A percentile compares a stretch with the other conserved stretches of the same genome.
These are phyloP conservation scores for Platalea minor DNA, from an alignment of 2,797 vertebrate genomes.

Conservation along the genomic window DNA sequence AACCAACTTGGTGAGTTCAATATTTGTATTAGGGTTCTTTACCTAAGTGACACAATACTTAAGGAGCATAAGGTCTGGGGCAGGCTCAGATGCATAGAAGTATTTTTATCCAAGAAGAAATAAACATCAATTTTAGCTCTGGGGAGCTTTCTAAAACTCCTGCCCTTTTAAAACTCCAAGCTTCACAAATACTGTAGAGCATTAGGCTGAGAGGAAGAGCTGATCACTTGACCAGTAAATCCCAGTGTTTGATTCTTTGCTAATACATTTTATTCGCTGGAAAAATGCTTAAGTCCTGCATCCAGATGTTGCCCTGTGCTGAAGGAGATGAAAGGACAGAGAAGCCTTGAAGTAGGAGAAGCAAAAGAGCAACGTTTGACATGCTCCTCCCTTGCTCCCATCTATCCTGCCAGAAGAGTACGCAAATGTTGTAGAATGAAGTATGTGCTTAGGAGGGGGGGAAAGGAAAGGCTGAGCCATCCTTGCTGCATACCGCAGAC, in stretches of 20 bases:
- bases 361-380: not conserved
- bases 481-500: not conserved
- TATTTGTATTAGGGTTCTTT: not conserved
- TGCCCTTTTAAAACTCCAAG: not conserved
- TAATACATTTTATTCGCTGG: not conserved
- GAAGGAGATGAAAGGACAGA: not conserved
- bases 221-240: conserved; percentile 43
- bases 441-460: not conserved
- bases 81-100: not conserved
- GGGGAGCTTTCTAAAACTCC: not conserved
- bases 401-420: not conserved
- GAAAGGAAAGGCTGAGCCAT: not conserved
- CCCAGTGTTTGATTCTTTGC: conserved; percentile 3
- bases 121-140: not conserved
- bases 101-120: conserved; percentile 33
- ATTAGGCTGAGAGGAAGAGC: conserved; percentile 30
- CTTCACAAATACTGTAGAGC: not conserved
- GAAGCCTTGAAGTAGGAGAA: not conserved
- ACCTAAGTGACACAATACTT: not conserved
- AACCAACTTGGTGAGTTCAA: not conserved
- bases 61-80: not conserved
- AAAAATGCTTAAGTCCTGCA: conserved; percentile 7
- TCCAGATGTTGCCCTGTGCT: conserved; percentile 22
- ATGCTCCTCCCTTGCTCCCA: not conserved
- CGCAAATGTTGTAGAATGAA: not conserved